These are phyloP conservation scores for Poecilia wingei DNA, from an alignment of 2,797 vertebrate genomes.

Conservation along the genomic window DNA sequence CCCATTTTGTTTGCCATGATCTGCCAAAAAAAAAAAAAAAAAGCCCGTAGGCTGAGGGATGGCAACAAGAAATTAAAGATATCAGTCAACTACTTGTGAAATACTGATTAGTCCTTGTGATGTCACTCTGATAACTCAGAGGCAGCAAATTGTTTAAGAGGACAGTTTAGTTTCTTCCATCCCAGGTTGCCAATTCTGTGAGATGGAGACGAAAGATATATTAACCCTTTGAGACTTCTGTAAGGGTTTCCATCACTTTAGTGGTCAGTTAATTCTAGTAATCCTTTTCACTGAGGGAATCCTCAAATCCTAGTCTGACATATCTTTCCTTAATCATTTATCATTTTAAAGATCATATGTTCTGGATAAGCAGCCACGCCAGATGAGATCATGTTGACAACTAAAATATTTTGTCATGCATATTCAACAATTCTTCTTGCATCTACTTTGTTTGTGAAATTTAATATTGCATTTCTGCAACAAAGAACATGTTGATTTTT, in stretches of 20 bases:
- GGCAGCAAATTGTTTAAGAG: conserved; percentile 46
- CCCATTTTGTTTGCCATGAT: conserved; percentile 30
- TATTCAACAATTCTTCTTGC: neutral
- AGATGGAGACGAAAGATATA: conserved; percentile 65
- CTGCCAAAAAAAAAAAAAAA: conserved; percentile 55
- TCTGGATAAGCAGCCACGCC: neutral
- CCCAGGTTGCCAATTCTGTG: conserved; percentile 39
- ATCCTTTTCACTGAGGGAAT: conserved; percentile 52
- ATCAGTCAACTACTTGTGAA: conserved; percentile 43
- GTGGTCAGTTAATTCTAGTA: conserved; percentile 59
- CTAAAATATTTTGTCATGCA: neutral
- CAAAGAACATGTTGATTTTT: conserved; percentile 14
- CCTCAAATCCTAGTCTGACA: conserved; percentile 55
- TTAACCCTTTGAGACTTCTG: conserved; percentile 56
- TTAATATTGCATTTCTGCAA: conserved; percentile 10
- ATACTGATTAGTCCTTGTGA: conserved; percentile 61
- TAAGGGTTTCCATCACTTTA: conserved; percentile 69
- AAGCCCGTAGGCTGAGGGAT: conserved; percentile 44
- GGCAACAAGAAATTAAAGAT: conserved; percentile 51
- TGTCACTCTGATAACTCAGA: conserved; percentile 70
- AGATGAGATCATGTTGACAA: neutral
- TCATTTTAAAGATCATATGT: conserved; percentile 32
- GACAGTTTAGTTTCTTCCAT: conserved; percentile 51
- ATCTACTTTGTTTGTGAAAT: conserved; percentile 2
- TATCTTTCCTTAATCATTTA: conserved; percentile 45